Evolutionary conservation across 2,113 vertebrate genomes (phyloP).

Genomic region (Prietella phreatophila): DNA sequence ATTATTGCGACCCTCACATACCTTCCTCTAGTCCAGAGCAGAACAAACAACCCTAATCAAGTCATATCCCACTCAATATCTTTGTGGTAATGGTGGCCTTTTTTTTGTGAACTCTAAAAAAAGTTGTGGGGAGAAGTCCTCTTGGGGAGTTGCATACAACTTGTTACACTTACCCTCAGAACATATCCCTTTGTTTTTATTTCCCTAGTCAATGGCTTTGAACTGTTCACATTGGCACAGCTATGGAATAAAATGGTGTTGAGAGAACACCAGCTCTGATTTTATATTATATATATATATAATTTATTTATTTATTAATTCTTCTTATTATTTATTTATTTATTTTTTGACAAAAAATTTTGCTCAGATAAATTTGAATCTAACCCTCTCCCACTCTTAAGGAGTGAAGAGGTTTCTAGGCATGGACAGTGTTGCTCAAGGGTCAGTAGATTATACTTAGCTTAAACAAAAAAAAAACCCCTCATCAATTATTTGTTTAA

Average conservation of each 20-base stretch:
- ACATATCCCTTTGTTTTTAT: slow-evolving; percentile 20
- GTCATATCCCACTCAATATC: slow-evolving; percentile 46
- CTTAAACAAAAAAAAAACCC: background rate
- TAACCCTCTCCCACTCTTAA: no score
- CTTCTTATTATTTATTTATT: no score
- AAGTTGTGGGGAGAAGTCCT: background rate
- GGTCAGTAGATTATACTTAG: background rate
- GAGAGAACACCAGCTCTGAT: slow-evolving; percentile 20
- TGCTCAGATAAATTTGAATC: background rate
- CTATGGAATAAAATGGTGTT: slow-evolving; percentile 49
- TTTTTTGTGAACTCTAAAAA: slow-evolving; percentile 31
- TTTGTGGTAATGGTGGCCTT: slow-evolving; percentile 49
- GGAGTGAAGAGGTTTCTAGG: background rate
- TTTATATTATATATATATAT: no score
- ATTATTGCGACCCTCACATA: slow-evolving; percentile 8
- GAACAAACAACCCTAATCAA: slow-evolving; percentile 58
- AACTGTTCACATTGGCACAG: slow-evolving; percentile 36
- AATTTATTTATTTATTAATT: no score
- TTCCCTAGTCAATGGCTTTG: slow-evolving; percentile 31
- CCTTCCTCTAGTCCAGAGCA: slow-evolving; percentile 42
- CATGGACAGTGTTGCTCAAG: background rate
- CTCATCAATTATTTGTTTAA: background rate
- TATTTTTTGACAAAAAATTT: no score
- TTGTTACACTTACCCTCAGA: slow-evolving; percentile 30
- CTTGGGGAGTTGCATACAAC: slow-evolving; percentile 11